Evolutionary conservation across 2,113 vertebrate species (phyloP), one percentile per base, ranked within the genome.

Genomic region (Pelmatolapia mariae): DNA sequence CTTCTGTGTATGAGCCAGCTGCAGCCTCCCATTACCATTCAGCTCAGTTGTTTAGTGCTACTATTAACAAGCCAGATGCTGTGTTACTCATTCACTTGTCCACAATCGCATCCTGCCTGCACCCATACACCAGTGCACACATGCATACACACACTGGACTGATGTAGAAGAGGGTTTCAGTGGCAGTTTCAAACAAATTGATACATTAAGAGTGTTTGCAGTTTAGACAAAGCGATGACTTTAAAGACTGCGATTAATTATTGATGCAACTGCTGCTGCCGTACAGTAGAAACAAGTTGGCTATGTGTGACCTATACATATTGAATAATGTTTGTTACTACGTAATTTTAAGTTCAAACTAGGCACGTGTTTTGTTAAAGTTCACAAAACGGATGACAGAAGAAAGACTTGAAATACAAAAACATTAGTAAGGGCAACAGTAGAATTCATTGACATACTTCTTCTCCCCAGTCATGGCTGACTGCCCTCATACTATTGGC

Each of bases 401-500:
- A 81, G 36, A 81, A 40, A 22, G 12, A 38, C 33, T 38, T 38
- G 66, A 45, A 43, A 59, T 16, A 13, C 9, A 26, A 40, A 71
- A 15, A 53, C 50, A 12, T 84, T 47, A 12, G 4, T 22, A 56
- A 50, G 43, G 38, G 7, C 4, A 52, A 29, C 19, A 33, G 8
- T 82, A 9, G 12, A 66, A 57, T 47, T 40, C 11, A 76, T 15
- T 71, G 8, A 76, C 52, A 18, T n/a, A 3, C 50, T 47, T 82
- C 18, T 26, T 84, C 33, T 83, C 57, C 57, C 19, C 96, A 99
- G 99, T 99, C 96, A 99, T 99, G 98, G 98, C 98, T 52, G 99
- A 99, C 93, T 99, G 98, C 95, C 98, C 98, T 94, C 99, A 99
- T 93, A 99, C 99, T 89, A 99, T 99, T 89, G 99, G 99, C 85